Base-by-base conservation (phyloP, 2,888 invertebrate genomes). In the Amphipoea lucens region DNA sequence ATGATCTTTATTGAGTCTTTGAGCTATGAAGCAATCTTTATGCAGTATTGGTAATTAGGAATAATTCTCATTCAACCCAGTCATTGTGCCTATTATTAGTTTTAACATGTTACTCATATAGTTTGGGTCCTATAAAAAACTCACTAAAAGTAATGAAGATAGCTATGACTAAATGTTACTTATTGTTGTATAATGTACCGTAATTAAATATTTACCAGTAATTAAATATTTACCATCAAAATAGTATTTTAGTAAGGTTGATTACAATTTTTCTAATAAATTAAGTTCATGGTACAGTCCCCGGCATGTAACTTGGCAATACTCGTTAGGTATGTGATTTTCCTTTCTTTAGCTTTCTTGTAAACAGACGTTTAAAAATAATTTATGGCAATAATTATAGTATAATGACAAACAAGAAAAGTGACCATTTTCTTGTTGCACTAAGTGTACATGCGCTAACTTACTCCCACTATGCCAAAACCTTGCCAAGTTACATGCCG, bases 121-220 rank as follows among this genome's bases (percentile, higher is more conserved):
- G 48, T 62, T n/a, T 51, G 4, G 14, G 4, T 29, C 6, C 23
- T 54, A 12, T 23, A 62, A 45, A 45, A 74, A 74, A 68, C 40
- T 17, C 14, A 40, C 4, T n/a, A 51, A 73, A 67, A 29, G 23
- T 23, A 74, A 75, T 62, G n/a, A 51, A 54, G 20, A 66, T 83
- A 12, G 1, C 45, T 66, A 45, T 78, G 66, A 79, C 66, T 84
- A 40, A 67, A 54, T 70, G n/a, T 36, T 42, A n/a, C n/a, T 17
- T 42, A n/a, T 54, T 42, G 40, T 48, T 54, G 54, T 45, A 65
- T n/a, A 66, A 48, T 77, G 14, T 40, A 60, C n/a, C 12, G 20
- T 66, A 48, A 42, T 54, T 29, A 23, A 77, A 45, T 20, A 65
- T 3, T 48, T 17, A 5, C 5, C 14, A 40, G 20, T 66, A 48